Percentiles rank a stretch among this genome's conserved stretches.
Evolutionary conservation across 1,140 invertebrate genomes (phyloP).

Genomic region (Piezodorus guildinii): DNA sequence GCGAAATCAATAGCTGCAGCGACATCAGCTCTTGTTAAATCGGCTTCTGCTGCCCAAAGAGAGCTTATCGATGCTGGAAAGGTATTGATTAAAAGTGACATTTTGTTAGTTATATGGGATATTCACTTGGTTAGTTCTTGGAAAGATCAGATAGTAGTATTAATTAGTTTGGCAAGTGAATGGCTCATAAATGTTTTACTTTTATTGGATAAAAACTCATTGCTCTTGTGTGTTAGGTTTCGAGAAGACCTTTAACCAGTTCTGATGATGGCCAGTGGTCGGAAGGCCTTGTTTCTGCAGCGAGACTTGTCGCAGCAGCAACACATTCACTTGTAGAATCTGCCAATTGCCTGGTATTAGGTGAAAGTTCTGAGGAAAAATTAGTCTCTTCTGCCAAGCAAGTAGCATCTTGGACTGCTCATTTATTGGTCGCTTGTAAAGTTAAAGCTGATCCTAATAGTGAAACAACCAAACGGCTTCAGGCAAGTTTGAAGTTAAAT

Average conservation of each 20-base stretch:
- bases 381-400: constrained; percentile 93
- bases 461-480: constrained; percentile 82
- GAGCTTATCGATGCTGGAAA: constrained; percentile 76
- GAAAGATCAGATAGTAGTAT: no score
- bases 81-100: constrained; percentile 32
- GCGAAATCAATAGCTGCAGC: constrained; percentile 96
- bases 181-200: no score
- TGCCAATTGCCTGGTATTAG: constrained; percentile 92
- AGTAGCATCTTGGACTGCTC: constrained; percentile 93
- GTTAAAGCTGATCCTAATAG: constrained; percentile 93
- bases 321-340: constrained; percentile 95
- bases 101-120: no score
- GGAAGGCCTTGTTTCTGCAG: constrained; percentile 74
- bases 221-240: constrained; percentile 43
- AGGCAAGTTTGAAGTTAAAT: constrained; percentile 34
- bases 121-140: no score
- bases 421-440: constrained; percentile 94
- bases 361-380: constrained; percentile 87
- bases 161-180: no score
- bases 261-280: constrained; percentile 98
- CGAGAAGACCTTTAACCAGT: constrained; percentile 60
- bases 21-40: constrained; percentile 89
- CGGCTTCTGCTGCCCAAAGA: constrained; percentile 88
- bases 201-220: background rate
- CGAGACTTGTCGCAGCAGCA: constrained; percentile 87